These are phyloP conservation scores for Leptobrachium leishanense DNA, from an alignment of 2,113 vertebrate genomes.

Conservation along the genomic window DNA sequence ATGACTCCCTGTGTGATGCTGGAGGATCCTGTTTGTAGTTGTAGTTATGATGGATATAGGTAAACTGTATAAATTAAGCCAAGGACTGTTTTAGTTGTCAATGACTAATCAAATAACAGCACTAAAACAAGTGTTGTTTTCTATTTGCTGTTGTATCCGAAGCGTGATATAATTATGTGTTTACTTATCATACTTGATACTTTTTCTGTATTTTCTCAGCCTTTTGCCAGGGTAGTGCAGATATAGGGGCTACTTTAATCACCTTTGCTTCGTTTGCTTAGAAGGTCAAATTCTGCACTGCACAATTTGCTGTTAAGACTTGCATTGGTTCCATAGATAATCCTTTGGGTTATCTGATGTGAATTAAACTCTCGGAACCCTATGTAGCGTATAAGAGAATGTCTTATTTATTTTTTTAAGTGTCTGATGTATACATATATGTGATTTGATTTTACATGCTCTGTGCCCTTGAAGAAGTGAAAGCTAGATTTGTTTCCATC, in stretches of 20 bases:
- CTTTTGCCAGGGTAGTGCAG: background rate
- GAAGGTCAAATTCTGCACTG: background rate
- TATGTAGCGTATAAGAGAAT: background rate
- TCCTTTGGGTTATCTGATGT: background rate
- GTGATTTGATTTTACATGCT: too few relatives aligned
- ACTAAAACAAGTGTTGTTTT: background rate
- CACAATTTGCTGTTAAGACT: background rate
- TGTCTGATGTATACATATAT: too few relatives aligned
- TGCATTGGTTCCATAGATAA: background rate
- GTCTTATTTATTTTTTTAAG: too few relatives aligned
- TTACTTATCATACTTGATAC: background rate
- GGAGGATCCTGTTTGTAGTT: background rate
- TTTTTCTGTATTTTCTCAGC: background rate
- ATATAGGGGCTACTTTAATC: background rate
- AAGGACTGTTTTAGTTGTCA: background rate
- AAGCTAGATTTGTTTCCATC: background rate
- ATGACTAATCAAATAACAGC: background rate
- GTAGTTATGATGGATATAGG: background rate
- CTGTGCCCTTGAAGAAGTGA: too few relatives aligned
- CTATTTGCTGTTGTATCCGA: background rate
- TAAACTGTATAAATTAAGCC: background rate
- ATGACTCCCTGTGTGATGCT: background rate
- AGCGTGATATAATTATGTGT: background rate
- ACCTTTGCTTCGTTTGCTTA: background rate
- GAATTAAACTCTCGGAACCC: background rate